phyloP scores from a whole-genome alignment of 1,140 invertebrate genomes.

The Homarus americanus region DNA sequence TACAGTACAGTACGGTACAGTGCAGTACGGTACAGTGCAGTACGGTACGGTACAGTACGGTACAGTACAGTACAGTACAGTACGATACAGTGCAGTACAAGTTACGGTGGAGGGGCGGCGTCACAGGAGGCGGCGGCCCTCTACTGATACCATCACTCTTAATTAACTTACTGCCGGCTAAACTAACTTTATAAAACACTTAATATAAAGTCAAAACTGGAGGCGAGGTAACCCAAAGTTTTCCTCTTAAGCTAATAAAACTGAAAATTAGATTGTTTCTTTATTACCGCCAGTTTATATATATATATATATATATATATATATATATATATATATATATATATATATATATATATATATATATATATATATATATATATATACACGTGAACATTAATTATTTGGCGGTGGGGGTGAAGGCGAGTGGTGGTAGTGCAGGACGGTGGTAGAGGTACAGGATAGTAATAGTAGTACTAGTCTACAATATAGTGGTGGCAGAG shows the following conservation, averaged over 20 bases:
- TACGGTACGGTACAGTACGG: no score
- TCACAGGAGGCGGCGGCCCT: background rate
- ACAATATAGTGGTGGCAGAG: background rate
- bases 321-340: slow-evolving; percentile 12
- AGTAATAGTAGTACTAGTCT: no score
- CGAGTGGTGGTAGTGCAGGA: no score
- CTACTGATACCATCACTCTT: background rate
- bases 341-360: slow-evolving; percentile 13
- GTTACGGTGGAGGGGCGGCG: no score
- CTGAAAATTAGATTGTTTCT: background rate
- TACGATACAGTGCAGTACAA: no score
- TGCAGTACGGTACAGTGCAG: no score
- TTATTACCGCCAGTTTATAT: background rate
- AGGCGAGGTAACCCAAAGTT: background rate
- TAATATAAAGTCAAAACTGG: background rate
- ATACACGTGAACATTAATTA: background rate
- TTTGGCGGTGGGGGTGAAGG: no score
- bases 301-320: no score
- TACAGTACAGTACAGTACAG: no score
- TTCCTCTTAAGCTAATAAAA: background rate
- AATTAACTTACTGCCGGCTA: background rate
- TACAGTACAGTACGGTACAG: no score
- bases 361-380: slow-evolving; percentile 9
- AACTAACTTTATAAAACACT: background rate
- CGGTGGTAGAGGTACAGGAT: no score